Conservation (phyloP, 2,797 vertebrate species). For the Decapterus maruadsi region DNA sequence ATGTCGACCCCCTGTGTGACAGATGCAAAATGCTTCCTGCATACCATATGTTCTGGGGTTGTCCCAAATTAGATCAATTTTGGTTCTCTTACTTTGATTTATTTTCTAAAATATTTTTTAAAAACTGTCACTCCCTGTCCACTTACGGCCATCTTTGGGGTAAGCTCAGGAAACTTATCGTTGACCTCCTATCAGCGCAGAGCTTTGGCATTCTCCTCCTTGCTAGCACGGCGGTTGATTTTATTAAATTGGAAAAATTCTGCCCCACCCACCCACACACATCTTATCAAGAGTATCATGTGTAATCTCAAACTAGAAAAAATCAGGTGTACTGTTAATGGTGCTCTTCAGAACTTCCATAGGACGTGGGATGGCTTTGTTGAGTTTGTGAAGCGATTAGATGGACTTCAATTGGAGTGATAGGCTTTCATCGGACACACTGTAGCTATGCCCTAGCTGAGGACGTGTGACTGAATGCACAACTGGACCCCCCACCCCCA, state of each 20-base stretch:
- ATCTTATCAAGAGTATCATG: background rate
- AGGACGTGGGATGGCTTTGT: constrained; percentile 5
- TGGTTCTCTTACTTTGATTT: background rate
- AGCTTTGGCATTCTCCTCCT: background rate
- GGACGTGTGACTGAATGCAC: no score
- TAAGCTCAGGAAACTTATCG: background rate
- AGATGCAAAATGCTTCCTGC: background rate
- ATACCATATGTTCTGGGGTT: background rate
- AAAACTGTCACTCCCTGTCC: background rate
- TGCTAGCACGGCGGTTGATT: background rate
- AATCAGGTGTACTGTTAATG: background rate
- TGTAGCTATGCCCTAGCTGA: no score
- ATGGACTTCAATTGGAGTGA: background rate
- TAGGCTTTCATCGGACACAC: background rate
- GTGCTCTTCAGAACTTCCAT: constrained; percentile 9
- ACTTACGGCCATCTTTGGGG: background rate
- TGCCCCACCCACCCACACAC: no score
- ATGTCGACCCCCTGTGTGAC: no score
- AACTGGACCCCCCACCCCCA: no score
- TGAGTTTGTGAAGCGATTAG: background rate
- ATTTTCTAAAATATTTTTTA: background rate
- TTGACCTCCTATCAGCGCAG: background rate
- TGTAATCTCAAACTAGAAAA: constrained; percentile 3
- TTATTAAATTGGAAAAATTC: background rate
- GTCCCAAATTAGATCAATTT: background rate